A percentile compares a stretch with the other conserved stretches of the same genome.
These are phyloP conservation scores for Zygaena filipendulae DNA, from an alignment of 2,888 invertebrate genomes.

Conservation along the genomic window DNA sequence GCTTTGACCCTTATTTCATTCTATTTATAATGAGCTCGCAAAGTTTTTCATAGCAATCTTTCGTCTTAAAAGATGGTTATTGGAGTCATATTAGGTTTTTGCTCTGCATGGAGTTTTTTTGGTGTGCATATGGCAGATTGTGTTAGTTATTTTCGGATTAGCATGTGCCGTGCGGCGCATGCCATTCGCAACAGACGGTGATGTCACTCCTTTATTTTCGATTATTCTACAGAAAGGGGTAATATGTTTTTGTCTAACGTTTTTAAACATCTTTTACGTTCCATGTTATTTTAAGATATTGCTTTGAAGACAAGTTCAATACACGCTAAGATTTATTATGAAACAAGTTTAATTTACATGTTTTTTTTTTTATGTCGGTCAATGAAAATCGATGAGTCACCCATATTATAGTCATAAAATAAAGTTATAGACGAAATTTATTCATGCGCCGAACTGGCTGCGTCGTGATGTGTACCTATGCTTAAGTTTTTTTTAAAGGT, in stretches of 20 bases:
- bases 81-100: constrained; percentile 32
- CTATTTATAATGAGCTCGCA: constrained; percentile 34
- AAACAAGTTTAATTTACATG: too few species aligned
- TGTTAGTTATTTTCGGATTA: constrained; percentile 53
- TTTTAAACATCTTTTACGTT: too few species aligned
- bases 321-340: too few species aligned
- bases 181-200: constrained; percentile 55
- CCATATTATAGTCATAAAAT: too few species aligned
- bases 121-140: constrained; percentile 52
- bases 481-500: constrained; percentile 28
- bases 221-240: constrained; percentile 44
- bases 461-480: constrained; percentile 21
- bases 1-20: constrained; percentile 22
- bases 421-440: constrained; percentile 21
- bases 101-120: constrained; percentile 35
- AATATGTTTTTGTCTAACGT: constrained; percentile 32
- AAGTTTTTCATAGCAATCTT: constrained; percentile 25
- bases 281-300: too few species aligned
- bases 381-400: constrained; percentile 23
- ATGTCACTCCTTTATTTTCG: constrained; percentile 56
- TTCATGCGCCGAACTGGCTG: constrained; percentile 12
- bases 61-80: constrained; percentile 28
- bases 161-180: constrained; percentile 55
- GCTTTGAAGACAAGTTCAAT: too few species aligned
- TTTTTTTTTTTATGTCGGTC: too few species aligned